Base-by-base conservation (phyloP, 2,797 vertebrate genomes). In the Sorex maritimensis region DNA sequence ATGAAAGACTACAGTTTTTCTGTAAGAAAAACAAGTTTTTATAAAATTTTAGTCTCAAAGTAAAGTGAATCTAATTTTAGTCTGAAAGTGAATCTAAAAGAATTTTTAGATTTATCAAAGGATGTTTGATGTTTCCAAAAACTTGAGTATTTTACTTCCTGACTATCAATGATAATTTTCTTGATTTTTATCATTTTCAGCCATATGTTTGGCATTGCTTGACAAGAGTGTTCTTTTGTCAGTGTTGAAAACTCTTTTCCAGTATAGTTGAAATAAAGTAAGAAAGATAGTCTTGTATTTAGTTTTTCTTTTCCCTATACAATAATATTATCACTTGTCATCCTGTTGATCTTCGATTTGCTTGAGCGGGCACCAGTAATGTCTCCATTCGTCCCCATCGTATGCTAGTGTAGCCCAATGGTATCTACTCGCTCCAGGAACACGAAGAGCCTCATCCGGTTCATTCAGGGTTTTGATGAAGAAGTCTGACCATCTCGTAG, bases 241-340 rank as follows among this genome's bases (percentile, higher is more conserved):
- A 52, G 23, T 12, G 6, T 44, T 19, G 46, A 95, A 90, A 87
- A 26, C 38, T 63, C 23, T 91, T 71, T 65, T 72, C 0, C 30
- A 91, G 26, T 81, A 73, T 44, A 73, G 67, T 87, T 78, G 79
- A 95, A 95, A 86, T 91, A 80, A 65, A 85, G 71, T 46, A 89
- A 52, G 69, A 85, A 84, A 90, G 71, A 88, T 71, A 61, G 30
- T 44, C 72, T 86, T 44, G 28, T 68, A 46, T 19, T 61, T 72
- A 80, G 34, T 8, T 30, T 82, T 92, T 77, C 78, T 81, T 34
- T 83, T 58, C 11, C 24, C 26, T 73, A 10, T 28, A 82, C 6
- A 80, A 52, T 52, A 49, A 34, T 34, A 34, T 34, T 34, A 81
- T 92, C n/a, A 34, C 34, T 34, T 34, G 34, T 34, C 34, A 34